Evolutionary conservation across 2,113 vertebrate species (phyloP).

Genomic region (Vimba vimba): DNA sequence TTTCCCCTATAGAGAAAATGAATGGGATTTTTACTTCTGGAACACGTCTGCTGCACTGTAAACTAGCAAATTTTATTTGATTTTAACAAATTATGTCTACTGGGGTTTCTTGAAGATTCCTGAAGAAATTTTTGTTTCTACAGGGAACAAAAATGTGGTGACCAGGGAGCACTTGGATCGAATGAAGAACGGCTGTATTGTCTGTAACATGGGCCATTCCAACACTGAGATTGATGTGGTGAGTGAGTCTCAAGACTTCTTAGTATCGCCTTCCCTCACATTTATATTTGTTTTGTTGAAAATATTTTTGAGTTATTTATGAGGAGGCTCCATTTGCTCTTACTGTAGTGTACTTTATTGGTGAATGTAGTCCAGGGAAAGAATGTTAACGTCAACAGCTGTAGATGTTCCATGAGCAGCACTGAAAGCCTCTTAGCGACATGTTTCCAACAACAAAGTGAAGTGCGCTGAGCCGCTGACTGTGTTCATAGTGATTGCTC

Average conservation of each 20-base stretch:
- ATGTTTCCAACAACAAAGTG: neutral
- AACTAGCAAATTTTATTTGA: neutral
- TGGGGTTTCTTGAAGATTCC: neutral
- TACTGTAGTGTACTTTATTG: neutral
- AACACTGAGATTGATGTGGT: slow-evolving; percentile 99
- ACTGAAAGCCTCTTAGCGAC: slow-evolving; percentile 47
- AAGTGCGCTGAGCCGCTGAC: neutral
- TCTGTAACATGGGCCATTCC: slow-evolving; percentile 99
- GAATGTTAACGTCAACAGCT: slow-evolving; percentile 7
- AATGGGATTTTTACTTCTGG: neutral
- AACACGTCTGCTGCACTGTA: neutral
- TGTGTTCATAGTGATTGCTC: neutral
- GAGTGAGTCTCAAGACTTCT: slow-evolving; percentile 57
- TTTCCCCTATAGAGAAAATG: neutral
- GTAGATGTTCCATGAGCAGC: slow-evolving; percentile 21
- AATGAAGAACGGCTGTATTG: slow-evolving; percentile 98
- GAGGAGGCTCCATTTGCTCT: neutral
- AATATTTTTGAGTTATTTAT: neutral
- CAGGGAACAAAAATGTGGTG: slow-evolving; percentile 98
- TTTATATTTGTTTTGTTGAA: neutral
- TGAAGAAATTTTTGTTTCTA: slow-evolving; percentile 27
- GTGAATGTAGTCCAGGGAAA: neutral
- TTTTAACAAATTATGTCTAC: neutral
- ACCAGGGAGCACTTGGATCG: slow-evolving; percentile 94
- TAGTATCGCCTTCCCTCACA: neutral